phyloP scores from a whole-genome alignment of 2,797 vertebrate genomes.

The Buceros bicornis region DNA sequence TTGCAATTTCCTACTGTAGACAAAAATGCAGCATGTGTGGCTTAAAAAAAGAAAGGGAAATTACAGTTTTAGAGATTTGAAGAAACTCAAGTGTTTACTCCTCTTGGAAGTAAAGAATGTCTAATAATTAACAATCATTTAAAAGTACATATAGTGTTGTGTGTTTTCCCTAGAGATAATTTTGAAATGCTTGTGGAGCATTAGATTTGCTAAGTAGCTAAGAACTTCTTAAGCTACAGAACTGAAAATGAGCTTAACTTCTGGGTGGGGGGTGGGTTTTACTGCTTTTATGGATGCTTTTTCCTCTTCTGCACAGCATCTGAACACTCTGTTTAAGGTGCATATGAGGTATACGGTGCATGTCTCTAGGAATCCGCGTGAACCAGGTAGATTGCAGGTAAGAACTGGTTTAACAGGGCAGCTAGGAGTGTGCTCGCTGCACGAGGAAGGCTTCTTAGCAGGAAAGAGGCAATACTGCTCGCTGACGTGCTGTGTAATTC shows the following conservation, averaged over 20 bases:
- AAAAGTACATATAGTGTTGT: not conserved
- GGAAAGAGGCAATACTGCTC: not conserved
- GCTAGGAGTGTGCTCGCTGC: not conserved
- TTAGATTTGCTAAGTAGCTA: not conserved
- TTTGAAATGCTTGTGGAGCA: not conserved
- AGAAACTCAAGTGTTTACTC: not conserved
- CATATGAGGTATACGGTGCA: accelerated
- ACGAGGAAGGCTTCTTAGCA: not conserved
- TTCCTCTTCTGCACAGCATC: not conserved
- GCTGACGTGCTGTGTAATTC: accelerated
- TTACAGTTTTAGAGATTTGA: not conserved
- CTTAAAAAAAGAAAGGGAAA: not conserved
- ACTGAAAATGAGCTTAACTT: accelerated
- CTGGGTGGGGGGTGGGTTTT: not conserved
- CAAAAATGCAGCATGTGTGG: not conserved
- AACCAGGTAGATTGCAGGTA: not conserved
- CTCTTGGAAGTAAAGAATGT: not conserved
- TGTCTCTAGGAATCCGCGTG: not conserved
- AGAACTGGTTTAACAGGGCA: not conserved
- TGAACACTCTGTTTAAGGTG: not conserved
- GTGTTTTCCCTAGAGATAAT: not conserved
- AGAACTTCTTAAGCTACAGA: not conserved
- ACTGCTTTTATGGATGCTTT: not conserved
- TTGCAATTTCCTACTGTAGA: not conserved
- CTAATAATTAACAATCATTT: not conserved